Conservation (phyloP, 2,888 invertebrate species). For the Epirrita christyi region DNA sequence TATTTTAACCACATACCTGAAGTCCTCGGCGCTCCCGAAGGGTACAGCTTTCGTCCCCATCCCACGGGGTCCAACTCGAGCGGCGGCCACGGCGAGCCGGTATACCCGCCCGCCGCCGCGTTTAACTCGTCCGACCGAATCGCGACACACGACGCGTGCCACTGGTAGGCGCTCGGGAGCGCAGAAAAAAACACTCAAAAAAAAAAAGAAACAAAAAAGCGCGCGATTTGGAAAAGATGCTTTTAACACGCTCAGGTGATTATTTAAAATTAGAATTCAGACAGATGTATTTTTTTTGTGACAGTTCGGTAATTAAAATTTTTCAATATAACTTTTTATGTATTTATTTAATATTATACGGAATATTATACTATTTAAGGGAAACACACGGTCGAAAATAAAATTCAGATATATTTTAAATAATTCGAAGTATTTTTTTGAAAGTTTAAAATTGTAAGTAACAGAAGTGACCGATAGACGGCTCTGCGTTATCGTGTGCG, state of each 20-base stretch:
- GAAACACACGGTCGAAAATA: conserved; percentile 1
- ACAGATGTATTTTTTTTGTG: neutral
- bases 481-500: conserved; percentile 80
- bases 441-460: conserved; percentile 40
- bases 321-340: neutral
- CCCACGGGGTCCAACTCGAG: conserved; percentile 90
- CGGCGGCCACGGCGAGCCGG: conserved; percentile 93
- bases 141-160: conserved; percentile 78
- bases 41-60: conserved; percentile 93
- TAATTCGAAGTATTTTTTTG: neutral
- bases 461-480: conserved; percentile 66
- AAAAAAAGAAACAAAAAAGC: conserved; percentile 55
- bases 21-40: conserved; percentile 88
- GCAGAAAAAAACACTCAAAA: conserved; percentile 57
- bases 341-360: neutral
- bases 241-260: neutral
- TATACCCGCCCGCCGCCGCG: conserved; percentile 89
- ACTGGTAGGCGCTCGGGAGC: conserved; percentile 68
- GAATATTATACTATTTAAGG: neutral
- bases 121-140: conserved; percentile 92
- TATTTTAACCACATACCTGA: conserved; percentile 69
- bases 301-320: conserved; percentile 1
- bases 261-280: conserved; percentile 2
- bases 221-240: conserved; percentile 31
- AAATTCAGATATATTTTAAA: neutral